Evolutionary conservation across 2,888 invertebrate genomes (phyloP).

Genomic region (Eremobia ochroleuca): DNA sequence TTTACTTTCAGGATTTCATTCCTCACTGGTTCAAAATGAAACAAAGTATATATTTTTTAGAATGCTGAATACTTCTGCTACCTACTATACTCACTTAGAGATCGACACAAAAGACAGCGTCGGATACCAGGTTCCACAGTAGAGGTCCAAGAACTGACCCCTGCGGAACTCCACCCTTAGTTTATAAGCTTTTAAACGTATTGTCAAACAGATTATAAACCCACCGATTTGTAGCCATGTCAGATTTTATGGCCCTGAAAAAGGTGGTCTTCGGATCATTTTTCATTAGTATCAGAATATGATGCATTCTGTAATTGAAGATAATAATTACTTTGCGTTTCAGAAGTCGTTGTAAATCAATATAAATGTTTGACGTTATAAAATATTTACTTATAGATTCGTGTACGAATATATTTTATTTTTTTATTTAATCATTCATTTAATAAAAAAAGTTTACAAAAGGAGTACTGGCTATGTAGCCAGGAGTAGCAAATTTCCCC

Average conservation of each 20-base stretch:
- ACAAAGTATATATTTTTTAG: not conserved
- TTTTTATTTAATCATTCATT: too few species aligned
- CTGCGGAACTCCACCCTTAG: not conserved
- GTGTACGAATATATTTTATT: not conserved
- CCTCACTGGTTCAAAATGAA: not conserved
- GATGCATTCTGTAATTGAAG: not conserved
- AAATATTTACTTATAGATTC: not conserved
- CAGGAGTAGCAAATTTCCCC: too few species aligned
- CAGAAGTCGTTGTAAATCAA: not conserved
- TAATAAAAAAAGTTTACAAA: too few species aligned
- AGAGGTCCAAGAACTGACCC: not conserved
- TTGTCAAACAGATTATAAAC: not conserved
- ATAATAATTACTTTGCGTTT: not conserved
- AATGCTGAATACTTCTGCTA: not conserved
- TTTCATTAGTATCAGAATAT: not conserved
- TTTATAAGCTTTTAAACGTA: too few species aligned
- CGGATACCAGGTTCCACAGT: not conserved
- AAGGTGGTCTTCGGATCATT: not conserved
- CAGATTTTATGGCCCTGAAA: not conserved
- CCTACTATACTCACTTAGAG: not conserved
- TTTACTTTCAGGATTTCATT: constrained; percentile 33
- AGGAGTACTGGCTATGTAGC: too few species aligned
- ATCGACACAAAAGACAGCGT: not conserved
- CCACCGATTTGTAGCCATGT: not conserved
- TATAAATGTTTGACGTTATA: not conserved